Percentiles rank a stretch among this genome's conserved stretches.
These are phyloP conservation scores for Leptinotarsa juncta DNA, from an alignment of 2,888 invertebrate species.

Conservation along the genomic window DNA sequence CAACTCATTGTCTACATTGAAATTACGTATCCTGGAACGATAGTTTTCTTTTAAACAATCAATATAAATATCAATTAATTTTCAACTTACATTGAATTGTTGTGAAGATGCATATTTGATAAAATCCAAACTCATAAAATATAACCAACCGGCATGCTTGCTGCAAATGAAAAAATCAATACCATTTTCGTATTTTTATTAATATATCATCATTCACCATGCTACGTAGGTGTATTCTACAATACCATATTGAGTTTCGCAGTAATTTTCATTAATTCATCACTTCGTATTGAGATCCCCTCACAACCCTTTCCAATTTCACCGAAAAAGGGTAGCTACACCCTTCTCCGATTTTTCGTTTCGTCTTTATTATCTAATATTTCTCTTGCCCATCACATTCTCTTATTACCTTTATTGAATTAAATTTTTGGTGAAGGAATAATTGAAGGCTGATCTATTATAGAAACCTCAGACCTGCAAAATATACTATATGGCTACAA, in stretches of 20 bases:
- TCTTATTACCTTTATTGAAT: constrained; percentile 40
- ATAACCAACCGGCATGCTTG: background rate
- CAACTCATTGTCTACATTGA: background rate
- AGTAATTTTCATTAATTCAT: constrained; percentile 56
- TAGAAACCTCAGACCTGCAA: constrained; percentile 11
- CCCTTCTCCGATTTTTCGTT: constrained; percentile 42
- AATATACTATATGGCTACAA: constrained; percentile 30
- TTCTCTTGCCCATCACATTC: constrained; percentile 44
- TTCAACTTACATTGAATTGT: too few relatives aligned
- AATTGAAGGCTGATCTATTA: constrained; percentile 8
- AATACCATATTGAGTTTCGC: constrained; percentile 43
- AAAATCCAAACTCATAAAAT: background rate
- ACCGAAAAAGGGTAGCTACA: constrained; percentile 43
- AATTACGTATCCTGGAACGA: too few relatives aligned
- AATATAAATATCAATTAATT: too few relatives aligned
- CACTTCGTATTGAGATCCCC: constrained; percentile 57
- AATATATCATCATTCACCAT: constrained; percentile 2
- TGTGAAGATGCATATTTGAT: too few relatives aligned
- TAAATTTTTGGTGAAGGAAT: constrained; percentile 28
- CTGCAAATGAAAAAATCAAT: constrained; percentile 17
- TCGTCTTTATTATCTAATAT: constrained; percentile 47
- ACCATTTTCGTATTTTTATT: constrained; percentile 8
- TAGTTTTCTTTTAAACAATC: too few relatives aligned
- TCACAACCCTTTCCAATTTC: constrained; percentile 50
- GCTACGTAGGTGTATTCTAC: constrained; percentile 18